Evolutionary conservation across 1,140 invertebrate species (phyloP).

Genomic region (Matsumurasca onukii): DNA sequence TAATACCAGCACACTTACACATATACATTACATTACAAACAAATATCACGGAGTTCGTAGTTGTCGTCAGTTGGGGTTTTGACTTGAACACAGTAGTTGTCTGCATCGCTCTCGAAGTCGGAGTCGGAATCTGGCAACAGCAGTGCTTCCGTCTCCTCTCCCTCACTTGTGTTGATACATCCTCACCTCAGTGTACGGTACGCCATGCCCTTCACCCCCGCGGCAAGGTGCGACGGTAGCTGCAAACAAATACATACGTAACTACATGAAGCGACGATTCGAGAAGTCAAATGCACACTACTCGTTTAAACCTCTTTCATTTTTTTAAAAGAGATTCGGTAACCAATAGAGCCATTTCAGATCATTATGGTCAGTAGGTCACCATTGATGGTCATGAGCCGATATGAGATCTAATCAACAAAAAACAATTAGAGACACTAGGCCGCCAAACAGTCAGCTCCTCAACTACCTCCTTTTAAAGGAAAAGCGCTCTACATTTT

Average conservation of each 20-base stretch:
- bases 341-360: neutral
- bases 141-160: neutral
- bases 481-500: no score
- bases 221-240: constrained; percentile 7
- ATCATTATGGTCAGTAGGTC: neutral
- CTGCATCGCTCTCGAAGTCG: no score
- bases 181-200: constrained; percentile 17
- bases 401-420: no score
- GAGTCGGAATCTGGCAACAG: neutral
- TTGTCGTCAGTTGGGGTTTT: no score
- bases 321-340: neutral
- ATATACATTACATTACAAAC: no score
- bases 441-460: no score
- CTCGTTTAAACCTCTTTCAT: neutral
- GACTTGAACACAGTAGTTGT: no score
- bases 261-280: neutral
- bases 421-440: no score
- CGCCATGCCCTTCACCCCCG: constrained; percentile 10
- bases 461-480: no score
- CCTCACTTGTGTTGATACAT: neutral
- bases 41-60: no score
- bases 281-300: neutral
- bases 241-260: neutral
- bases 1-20: no score
- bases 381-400: no score